Evolutionary conservation across 2,797 vertebrate genomes (phyloP).

Genomic region (Tapirus indicus): DNA sequence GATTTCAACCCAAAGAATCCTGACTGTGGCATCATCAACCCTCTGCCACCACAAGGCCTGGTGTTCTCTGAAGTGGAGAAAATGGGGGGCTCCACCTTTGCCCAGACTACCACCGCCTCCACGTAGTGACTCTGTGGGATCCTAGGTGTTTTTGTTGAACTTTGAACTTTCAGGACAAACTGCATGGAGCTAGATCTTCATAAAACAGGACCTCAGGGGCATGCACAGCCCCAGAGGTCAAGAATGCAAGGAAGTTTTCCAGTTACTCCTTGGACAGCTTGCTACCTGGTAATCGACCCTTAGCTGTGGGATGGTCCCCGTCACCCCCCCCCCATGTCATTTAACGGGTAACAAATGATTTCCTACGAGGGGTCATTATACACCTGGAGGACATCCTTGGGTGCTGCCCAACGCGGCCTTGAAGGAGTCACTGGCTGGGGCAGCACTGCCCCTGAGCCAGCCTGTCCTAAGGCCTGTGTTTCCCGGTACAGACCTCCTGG

Average conservation of each 20-base stretch:
- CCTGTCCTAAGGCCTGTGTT: accelerated
- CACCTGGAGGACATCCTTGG: not conserved
- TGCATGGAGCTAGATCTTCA: not conserved
- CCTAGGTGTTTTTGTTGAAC: not conserved
- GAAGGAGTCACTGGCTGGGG: not conserved
- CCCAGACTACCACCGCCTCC: not conserved
- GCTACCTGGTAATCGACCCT: not conserved
- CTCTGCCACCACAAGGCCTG: not conserved
- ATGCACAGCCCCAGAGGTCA: not conserved
- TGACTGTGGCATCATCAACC: not conserved
- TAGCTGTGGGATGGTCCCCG: not conserved
- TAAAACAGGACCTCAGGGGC: not conserved
- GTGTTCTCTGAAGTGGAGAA: not conserved
- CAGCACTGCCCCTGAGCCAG: not conserved
- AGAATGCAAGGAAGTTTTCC: not conserved
- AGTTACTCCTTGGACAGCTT: not conserved
- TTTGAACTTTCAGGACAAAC: not conserved
- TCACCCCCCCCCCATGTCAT: no score
- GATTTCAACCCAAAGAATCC: not conserved
- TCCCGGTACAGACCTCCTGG: not conserved
- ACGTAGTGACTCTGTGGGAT: not conserved
- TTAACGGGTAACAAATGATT: not conserved
- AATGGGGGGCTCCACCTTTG: not conserved
- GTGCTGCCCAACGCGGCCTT: not conserved
- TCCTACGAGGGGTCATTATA: not conserved